Percentiles rank a stretch among this genome's conserved stretches.
phyloP scores from a whole-genome alignment of 2,113 vertebrate species.

The western clawed frog (Xenopus tropicalis) region DNA sequence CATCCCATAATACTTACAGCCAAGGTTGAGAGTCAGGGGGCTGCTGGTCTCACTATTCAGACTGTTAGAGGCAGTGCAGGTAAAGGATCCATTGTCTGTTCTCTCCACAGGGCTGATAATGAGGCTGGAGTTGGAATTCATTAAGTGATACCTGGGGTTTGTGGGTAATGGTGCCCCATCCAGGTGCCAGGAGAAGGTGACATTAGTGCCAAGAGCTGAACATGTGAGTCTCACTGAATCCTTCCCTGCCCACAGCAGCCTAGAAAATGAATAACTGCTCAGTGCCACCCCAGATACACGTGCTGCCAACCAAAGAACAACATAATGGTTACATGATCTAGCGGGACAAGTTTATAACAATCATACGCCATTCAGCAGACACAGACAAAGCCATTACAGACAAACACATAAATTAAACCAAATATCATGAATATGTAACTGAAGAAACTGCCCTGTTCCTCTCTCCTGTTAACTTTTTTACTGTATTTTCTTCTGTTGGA shows the following conservation, averaged over 20 bases:
- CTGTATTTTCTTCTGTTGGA: too few relatives aligned
- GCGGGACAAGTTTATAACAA: not conserved
- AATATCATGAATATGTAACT: too few relatives aligned
- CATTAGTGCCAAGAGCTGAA: slow-evolving; percentile 1
- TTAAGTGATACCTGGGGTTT: not conserved
- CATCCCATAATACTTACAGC: slow-evolving; percentile 15
- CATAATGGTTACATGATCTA: not conserved
- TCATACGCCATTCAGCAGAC: not conserved
- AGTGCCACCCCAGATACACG: slow-evolving; percentile 3
- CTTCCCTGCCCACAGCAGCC: not conserved
- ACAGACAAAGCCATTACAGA: too few relatives aligned
- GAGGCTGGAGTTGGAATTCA: not conserved
- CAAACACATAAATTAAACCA: too few relatives aligned
- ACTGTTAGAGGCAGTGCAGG: slow-evolving; percentile 7
- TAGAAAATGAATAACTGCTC: not conserved
- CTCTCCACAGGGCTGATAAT: slow-evolving; percentile 7
- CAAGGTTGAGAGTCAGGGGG: not conserved
- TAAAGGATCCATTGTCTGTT: slow-evolving; percentile 9
- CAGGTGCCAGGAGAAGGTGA: slow-evolving; percentile 14
- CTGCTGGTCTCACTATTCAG: slow-evolving; percentile 9
- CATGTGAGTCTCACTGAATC: slow-evolving; percentile 13
- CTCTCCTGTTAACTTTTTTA: too few relatives aligned
- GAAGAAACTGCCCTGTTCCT: too few relatives aligned
- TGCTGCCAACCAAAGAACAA: not conserved
- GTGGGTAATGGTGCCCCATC: not conserved